These are phyloP conservation scores for Aricia artaxerxes DNA, from an alignment of 2,888 invertebrate genomes.

Conservation along the genomic window DNA sequence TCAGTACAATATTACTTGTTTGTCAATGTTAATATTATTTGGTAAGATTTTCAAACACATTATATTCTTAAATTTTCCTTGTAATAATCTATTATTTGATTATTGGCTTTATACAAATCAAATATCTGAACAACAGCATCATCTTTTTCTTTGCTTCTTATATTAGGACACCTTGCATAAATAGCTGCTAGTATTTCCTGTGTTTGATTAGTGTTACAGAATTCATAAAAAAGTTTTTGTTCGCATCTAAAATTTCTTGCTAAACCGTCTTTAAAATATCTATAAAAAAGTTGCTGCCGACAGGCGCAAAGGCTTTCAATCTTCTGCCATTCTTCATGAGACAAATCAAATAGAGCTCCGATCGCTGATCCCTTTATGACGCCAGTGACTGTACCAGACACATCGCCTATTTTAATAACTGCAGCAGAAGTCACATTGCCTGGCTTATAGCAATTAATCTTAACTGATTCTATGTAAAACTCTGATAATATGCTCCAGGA, in stretches of 20 bases:
- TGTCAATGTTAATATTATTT: neutral
- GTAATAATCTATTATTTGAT: constrained; percentile 57
- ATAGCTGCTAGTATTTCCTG: constrained; percentile 58
- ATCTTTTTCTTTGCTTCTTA: constrained; percentile 59
- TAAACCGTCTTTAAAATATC: constrained; percentile 69
- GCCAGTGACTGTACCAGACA: constrained; percentile 64
- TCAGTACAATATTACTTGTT: neutral
- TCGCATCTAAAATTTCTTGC: constrained; percentile 56
- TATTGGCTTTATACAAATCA: constrained; percentile 58
- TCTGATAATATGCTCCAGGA: constrained; percentile 67
- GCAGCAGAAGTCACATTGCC: constrained; percentile 55
- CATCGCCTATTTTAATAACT: constrained; percentile 62
- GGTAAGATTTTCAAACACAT: neutral
- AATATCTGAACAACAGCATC: constrained; percentile 63
- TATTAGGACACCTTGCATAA: constrained; percentile 60
- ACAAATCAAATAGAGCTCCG: constrained; percentile 63
- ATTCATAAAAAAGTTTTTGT: constrained; percentile 72
- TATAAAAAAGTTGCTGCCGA: constrained; percentile 67
- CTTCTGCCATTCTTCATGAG: constrained; percentile 60
- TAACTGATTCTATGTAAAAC: constrained; percentile 70
- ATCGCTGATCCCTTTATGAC: constrained; percentile 58
- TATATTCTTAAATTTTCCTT: constrained; percentile 47
- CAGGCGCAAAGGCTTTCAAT: constrained; percentile 59
- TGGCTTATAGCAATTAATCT: constrained; percentile 56
- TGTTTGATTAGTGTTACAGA: constrained; percentile 62